A percentile compares a stretch with the other conserved stretches of the same genome.
Evolutionary conservation across 2,797 vertebrate genomes (phyloP).

Genomic region (Fistularia tabacaria): DNA sequence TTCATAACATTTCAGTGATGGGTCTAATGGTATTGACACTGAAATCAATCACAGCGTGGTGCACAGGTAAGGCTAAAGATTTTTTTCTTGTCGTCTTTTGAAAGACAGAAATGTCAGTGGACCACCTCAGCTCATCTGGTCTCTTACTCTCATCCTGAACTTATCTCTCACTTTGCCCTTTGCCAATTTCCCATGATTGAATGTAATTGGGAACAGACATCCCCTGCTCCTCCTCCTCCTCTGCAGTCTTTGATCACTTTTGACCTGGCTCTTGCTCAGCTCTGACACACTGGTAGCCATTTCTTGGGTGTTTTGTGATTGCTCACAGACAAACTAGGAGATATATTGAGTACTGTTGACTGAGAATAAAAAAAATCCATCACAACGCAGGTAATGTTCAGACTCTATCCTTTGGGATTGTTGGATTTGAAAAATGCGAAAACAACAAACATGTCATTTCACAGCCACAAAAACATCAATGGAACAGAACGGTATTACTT

Average conservation of each 20-base stretch:
- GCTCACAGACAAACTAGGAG: conserved; percentile 52
- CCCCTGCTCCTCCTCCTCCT: conserved; percentile 22
- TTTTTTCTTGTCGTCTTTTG: conserved; percentile 26
- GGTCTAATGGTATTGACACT: no score
- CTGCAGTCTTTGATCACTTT: conserved; percentile 66
- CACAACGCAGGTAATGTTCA: conserved; percentile 23
- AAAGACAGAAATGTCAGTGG: conserved; percentile 48
- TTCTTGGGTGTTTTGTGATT: conserved; percentile 68
- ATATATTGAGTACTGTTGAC: conserved; percentile 48
- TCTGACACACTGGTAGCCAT: conserved; percentile 59
- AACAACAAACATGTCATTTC: not conserved
- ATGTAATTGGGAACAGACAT: conserved; percentile 74
- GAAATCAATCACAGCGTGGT: no score
- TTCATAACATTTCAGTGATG: no score
- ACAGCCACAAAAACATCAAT: conserved; percentile 5
- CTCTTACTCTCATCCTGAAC: conserved; percentile 57
- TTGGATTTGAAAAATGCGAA: no score
- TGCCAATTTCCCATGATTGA: conserved; percentile 72
- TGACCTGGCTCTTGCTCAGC: conserved; percentile 62
- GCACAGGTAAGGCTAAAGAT: not conserved
- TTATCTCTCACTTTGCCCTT: conserved; percentile 64
- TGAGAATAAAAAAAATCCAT: conserved; percentile 28
- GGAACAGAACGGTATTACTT: conserved; percentile 12
- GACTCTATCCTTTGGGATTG: conserved; percentile 12
- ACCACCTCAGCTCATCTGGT: conserved; percentile 69